phyloP scores from a whole-genome alignment of 2,113 vertebrate genomes.

The Lasiurus cinereus region DNA sequence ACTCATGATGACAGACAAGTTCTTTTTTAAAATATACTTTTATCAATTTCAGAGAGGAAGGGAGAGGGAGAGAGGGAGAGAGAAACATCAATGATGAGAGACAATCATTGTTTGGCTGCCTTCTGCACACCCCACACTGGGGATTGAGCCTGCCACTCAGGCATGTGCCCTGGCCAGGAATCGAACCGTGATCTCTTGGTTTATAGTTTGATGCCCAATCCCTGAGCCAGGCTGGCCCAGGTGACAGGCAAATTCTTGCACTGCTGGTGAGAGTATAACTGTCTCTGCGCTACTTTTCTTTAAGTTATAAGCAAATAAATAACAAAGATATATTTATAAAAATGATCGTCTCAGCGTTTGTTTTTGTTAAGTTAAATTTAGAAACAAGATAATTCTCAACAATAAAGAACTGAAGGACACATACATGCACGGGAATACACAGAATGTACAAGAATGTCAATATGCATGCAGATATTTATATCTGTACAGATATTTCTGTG shows the following conservation, averaged over 20 bases:
- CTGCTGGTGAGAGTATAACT: background rate
- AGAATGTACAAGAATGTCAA: background rate
- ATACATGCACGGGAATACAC: background rate
- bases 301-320: background rate
- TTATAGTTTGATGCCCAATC: no score
- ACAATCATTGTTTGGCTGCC: no score
- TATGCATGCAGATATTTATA: accelerated
- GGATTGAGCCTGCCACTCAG: no score
- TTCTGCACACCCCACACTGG: no score
- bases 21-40: background rate
- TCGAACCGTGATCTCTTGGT: no score
- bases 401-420: background rate
- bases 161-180: no score
- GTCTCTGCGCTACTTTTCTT: background rate
- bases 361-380: background rate
- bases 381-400: background rate
- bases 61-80: no score
- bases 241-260: background rate
- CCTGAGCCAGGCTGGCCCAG: no score
- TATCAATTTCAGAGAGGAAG: no score
- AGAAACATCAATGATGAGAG: no score
- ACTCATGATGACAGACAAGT: background rate
- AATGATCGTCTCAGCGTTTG: background rate
- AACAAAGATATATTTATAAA: background rate
- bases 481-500: background rate